Evolutionary conservation across 1,140 invertebrate species (phyloP).

Genomic region (Ganaspis sp.): DNA sequence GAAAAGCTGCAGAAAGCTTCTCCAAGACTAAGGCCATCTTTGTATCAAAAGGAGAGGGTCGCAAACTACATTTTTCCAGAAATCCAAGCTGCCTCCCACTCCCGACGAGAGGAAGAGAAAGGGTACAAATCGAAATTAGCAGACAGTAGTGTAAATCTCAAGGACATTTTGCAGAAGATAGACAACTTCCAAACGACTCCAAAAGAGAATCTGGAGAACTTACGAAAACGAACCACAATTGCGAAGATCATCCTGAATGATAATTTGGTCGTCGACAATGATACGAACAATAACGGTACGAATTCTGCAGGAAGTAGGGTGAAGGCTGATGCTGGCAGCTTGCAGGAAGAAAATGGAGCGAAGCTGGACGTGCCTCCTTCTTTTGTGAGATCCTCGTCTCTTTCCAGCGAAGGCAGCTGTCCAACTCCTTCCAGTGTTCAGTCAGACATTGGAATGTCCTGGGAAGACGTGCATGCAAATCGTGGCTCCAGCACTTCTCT

Average conservation of each 20-base stretch:
- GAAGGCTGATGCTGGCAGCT: neutral
- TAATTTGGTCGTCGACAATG: conserved; percentile 52
- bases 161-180: conserved; percentile 65
- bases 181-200: conserved; percentile 60
- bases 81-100: conserved; percentile 1
- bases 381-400: conserved; percentile 65
- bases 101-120: neutral
- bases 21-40: neutral
- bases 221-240: conserved; percentile 68
- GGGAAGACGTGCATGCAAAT: conserved; percentile 64
- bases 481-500: conserved; percentile 54
- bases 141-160: conserved; percentile 61
- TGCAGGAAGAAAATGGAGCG: conserved; percentile 48
- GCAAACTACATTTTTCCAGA: conserved; percentile 52
- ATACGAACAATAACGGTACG: conserved; percentile 56
- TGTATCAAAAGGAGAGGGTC: conserved; percentile 58
- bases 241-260: conserved; percentile 70
- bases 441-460: conserved; percentile 63
- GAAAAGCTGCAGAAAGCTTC: neutral
- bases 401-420: conserved; percentile 66
- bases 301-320: conserved; percentile 5
- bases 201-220: conserved; percentile 69
- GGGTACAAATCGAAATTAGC: neutral
- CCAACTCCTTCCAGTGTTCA: conserved; percentile 63
- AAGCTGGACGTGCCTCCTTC: conserved; percentile 56